Evolutionary conservation across 2,797 vertebrate species (phyloP), one percentile per base, ranked within the genome.

Genomic region (Hippoglossus hippoglossus): DNA sequence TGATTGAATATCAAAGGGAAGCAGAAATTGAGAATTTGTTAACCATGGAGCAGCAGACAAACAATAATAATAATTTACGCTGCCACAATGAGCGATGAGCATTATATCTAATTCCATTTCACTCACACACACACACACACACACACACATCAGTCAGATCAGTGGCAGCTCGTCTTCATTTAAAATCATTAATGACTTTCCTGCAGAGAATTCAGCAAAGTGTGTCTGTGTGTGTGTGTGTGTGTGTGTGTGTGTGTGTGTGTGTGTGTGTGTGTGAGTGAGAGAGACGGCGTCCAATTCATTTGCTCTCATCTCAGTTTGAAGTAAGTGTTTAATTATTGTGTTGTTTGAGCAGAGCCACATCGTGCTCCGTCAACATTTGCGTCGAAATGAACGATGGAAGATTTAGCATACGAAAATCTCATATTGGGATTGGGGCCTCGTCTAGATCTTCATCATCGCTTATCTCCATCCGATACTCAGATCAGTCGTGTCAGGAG

Each of bases 171-270:
- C 71, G 50, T 88, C 59, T 82, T 91, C 83, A 85, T 88, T 86
- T 89, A 75, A 86, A 87, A 80, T 71, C 75, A 87, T 88, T 86
- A 85, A 87, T 86, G 86, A 85, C 78, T 89, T 81, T 84, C 67
- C 85, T 85, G 12, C 36, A 39, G 36, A 39, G 36, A 81, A 80
- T 79, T 86, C 68, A 73, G 64, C 67, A 71, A 49, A 71, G 80
- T 80, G 78, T 73, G 82, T 67, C 77, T 58, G 73, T 71, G n/a
- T 55, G 18, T 66, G 36, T 63, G 51, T 65, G 58, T 11, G 19
- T 54, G n/a, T 55, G 24, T 66, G 41, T 63, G 51, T 65, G 57
- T 11, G 19, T 54, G 80, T 79, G 78, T 73, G 82, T 84, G 79
- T 68, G 77, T 57, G 73, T 71, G n/a, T 55, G 24, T 66, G 41